Evolutionary conservation across 2,113 vertebrate genomes (phyloP).

Genomic region (Dermatemys mawii): DNA sequence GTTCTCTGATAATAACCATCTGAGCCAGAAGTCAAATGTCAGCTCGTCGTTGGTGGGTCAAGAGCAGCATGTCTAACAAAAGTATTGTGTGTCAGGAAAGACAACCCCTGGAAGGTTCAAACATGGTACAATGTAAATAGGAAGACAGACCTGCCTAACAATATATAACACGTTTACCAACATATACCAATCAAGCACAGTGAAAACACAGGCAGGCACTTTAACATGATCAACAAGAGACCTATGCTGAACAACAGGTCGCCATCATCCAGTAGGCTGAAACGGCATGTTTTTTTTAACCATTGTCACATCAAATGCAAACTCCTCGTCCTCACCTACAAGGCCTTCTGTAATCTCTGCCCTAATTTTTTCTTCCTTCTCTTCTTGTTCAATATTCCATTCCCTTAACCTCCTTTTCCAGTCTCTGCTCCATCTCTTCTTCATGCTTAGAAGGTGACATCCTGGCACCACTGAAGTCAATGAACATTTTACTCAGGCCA

Average conservation of each 20-base stretch:
- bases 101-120: neutral
- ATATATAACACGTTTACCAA: neutral
- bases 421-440: neutral
- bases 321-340: neutral
- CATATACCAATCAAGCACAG: neutral
- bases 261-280: neutral
- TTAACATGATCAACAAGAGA: neutral
- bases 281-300: neutral
- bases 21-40: neutral
- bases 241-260: neutral
- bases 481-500: too few species aligned
- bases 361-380: neutral
- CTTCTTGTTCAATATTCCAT: neutral
- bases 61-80: neutral
- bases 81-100: neutral
- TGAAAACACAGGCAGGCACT: neutral
- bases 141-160: neutral
- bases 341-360: neutral
- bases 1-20: neutral
- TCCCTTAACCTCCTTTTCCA: neutral
- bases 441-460: neutral
- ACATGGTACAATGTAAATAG: neutral
- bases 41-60: neutral
- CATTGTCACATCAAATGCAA: neutral
- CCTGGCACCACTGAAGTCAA: too few species aligned